phyloP scores from a whole-genome alignment of 2,797 vertebrate species.

The Scyliorhinus canicula region DNA sequence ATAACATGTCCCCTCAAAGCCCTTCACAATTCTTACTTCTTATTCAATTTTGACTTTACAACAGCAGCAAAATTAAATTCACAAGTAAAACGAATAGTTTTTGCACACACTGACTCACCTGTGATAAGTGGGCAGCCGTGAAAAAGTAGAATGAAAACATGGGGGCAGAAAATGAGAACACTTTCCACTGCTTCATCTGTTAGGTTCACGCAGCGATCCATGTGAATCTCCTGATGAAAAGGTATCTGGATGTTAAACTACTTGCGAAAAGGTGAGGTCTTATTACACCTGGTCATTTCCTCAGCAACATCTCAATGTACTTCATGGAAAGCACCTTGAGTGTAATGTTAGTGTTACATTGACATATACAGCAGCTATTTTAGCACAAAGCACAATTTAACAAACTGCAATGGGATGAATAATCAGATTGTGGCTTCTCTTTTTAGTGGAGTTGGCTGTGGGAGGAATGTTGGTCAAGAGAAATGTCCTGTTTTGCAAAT shows the following conservation, averaged over 20 bases:
- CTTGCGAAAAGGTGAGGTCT: neutral
- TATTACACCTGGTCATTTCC: neutral
- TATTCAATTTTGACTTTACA: neutral
- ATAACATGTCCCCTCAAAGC: neutral
- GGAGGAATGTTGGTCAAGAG: neutral
- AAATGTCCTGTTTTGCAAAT: neutral
- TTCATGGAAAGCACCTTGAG: neutral
- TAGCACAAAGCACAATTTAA: neutral
- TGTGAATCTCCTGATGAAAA: constrained; percentile 66
- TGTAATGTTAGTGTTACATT: neutral
- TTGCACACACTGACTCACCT: constrained; percentile 54
- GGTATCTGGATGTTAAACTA: constrained; percentile 24
- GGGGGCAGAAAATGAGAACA: constrained; percentile 65
- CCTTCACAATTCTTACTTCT: neutral
- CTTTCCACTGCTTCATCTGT: constrained; percentile 68
- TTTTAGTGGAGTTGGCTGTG: neutral
- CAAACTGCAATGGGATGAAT: neutral
- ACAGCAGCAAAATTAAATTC: neutral
- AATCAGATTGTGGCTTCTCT: neutral
- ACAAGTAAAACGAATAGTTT: too few relatives aligned
- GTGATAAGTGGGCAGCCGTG: constrained; percentile 74
- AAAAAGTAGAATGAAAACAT: constrained; percentile 70
- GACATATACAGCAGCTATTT: neutral
- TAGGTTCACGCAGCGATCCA: constrained; percentile 67
- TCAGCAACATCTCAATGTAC: neutral